Evolutionary conservation across 2,113 vertebrate species (phyloP), one percentile per base, ranked within the genome.

Genomic region (Labeo catla): DNA sequence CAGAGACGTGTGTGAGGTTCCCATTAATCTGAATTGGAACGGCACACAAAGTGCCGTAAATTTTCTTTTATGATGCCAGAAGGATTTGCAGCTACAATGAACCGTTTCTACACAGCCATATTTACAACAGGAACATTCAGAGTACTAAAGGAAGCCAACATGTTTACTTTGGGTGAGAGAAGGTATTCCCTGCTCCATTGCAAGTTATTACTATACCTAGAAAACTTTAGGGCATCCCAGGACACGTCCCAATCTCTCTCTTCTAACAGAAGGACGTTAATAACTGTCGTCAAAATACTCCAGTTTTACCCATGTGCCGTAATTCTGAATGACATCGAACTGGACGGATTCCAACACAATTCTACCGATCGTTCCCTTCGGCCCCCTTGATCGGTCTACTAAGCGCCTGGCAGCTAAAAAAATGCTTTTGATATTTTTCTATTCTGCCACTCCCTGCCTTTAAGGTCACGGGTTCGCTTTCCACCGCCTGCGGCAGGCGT

Each of bases 21-120:
- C 91, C 91, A 91, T 93, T 92, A 94, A 89, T 90, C 89, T 79
- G 90, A 89, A 88, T 87, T 83, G 87, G 50, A 90, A 91, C 89
- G 87, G 87, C 89, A 89, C 92, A 86, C 90, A 91, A 90, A 91
- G 77, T 12, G 87, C 83, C 68, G 73, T 87, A 88, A 91, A 84
- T 88, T 82, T 74, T 82, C 84, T 94, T 94, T 94, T 94, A 94
- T 92, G 92, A 93, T 83, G 83, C 93, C 92, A 91, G 89, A 81
- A 88, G 89, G 89, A 91, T 91, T 90, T 83, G 59, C 86, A 89
- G 91, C 86, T 91, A 90, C 88, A 87, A 88, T 87, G 87, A 89
- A 86, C 59, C 90, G 83, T 90, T 89, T 89, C 92, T 86, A 73
- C 82, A 76, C 78, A 70, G 80, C 81, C 61, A 81, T 89, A 85